These are phyloP conservation scores for Dermatophagoides farinae DNA, from an alignment of 1,140 invertebrate species.

Conservation along the genomic window DNA sequence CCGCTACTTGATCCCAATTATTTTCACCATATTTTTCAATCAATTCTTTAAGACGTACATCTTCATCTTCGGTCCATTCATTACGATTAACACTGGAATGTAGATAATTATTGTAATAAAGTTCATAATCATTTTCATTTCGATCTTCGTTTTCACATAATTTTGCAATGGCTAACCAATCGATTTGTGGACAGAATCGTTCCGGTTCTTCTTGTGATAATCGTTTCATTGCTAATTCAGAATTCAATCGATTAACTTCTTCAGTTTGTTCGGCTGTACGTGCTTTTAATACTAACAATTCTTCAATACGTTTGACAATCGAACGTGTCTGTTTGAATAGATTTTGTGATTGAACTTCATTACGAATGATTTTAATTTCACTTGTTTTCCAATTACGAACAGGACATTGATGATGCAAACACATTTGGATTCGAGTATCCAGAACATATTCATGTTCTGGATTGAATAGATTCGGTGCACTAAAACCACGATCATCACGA, in stretches of 20 bases:
- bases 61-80: conserved; percentile 16
- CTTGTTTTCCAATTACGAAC: background rate
- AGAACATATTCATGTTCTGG: background rate
- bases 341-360: background rate
- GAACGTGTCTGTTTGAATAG: background rate
- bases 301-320: background rate
- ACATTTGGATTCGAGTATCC: background rate
- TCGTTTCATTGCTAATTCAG: background rate
- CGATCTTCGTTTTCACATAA: background rate
- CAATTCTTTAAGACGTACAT: conserved; percentile 5
- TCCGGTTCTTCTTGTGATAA: background rate
- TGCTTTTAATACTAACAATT: background rate
- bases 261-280: background rate
- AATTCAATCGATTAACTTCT: conserved; percentile 5
- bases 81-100: conserved; percentile 12
- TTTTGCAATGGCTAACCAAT: conserved; percentile 10
- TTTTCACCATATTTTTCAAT: background rate
- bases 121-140: conserved; percentile 5
- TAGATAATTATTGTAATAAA: conserved; percentile 15
- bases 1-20: conserved; percentile 14
- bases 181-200: background rate
- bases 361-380: background rate
- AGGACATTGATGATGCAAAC: background rate
- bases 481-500: conserved; percentile 8
- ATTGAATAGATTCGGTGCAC: background rate